These are phyloP conservation scores for Tinea semifulvella DNA, from an alignment of 2,888 invertebrate genomes.

Conservation along the genomic window DNA sequence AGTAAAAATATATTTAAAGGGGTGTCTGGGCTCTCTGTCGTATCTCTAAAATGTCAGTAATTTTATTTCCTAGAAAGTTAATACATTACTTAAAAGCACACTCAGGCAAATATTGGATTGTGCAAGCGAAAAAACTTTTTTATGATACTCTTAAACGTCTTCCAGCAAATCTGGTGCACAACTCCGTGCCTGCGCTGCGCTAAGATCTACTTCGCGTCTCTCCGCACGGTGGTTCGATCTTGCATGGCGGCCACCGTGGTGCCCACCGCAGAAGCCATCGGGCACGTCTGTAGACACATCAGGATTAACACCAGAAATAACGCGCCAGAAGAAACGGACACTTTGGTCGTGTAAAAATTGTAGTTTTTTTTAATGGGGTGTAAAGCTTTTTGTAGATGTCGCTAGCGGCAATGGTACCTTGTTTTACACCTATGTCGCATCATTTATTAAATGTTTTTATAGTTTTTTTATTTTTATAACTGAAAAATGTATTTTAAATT, in stretches of 20 bases:
- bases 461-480: no score
- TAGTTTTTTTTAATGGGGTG: neutral
- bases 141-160: no score
- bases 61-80: no score
- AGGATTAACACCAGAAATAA: conserved; percentile 66
- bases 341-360: conserved; percentile 40
- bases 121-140: no score
- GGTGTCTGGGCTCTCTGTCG: no score
- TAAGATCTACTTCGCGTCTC: conserved; percentile 72
- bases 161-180: conserved; percentile 78
- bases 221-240: conserved; percentile 64
- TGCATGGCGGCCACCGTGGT: conserved; percentile 70
- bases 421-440: no score
- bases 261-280: conserved; percentile 69
- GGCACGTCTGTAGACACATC: conserved; percentile 69
- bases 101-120: no score
- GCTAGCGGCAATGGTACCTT: no score
- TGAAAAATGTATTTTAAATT: no score
- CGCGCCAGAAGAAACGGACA: conserved; percentile 53
- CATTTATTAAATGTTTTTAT: neutral
- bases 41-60: no score
- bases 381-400: neutral
- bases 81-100: no score
- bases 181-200: conserved; percentile 72
- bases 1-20: no score